Evolutionary conservation across 2,888 invertebrate genomes (phyloP).

Genomic region (Eupelmus urozonus): DNA sequence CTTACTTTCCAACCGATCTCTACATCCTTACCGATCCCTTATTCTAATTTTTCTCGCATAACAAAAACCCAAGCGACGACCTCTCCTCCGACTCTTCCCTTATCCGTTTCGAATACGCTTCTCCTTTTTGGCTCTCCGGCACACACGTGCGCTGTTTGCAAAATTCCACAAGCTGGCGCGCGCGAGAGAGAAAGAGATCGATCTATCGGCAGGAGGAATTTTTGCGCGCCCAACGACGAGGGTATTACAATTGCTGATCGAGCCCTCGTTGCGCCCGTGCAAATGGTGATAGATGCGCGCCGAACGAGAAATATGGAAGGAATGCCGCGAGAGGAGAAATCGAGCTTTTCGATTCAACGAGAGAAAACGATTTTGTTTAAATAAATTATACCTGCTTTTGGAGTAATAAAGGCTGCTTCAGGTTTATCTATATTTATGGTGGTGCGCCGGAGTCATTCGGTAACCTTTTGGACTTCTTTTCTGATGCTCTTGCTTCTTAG

Average conservation of each 20-base stretch:
- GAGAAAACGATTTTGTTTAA: slow-evolving; percentile 49
- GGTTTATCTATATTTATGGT: not conserved
- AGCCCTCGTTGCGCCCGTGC: slow-evolving; percentile 1
- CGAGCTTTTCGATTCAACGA: slow-evolving; percentile 24
- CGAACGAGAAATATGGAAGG: slow-evolving; percentile 36
- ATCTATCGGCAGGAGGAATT: slow-evolving; percentile 36
- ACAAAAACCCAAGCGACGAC: not conserved
- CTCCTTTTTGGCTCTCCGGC: slow-evolving; percentile 27
- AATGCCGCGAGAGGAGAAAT: slow-evolving; percentile 36
- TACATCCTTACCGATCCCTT: too few species aligned
- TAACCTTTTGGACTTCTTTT: too few species aligned
- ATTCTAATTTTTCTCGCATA: too few species aligned
- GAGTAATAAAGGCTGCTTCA: not conserved
- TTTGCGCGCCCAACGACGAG: slow-evolving; percentile 13
- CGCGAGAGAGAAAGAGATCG: slow-evolving; percentile 30
- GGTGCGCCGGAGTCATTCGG: too few species aligned
- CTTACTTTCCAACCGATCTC: too few species aligned
- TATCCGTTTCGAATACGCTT: slow-evolving; percentile 23
- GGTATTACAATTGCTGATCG: slow-evolving; percentile 55
- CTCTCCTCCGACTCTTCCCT: slow-evolving; percentile 18
- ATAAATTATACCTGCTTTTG: slow-evolving; percentile 35
- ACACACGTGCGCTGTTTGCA: slow-evolving; percentile 32
- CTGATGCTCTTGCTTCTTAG: too few species aligned
- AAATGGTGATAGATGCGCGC: slow-evolving; percentile 51
- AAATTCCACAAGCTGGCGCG: slow-evolving; percentile 33